Conservation (phyloP, 2,113 vertebrate species). For the Microtus richardsoni region DNA sequence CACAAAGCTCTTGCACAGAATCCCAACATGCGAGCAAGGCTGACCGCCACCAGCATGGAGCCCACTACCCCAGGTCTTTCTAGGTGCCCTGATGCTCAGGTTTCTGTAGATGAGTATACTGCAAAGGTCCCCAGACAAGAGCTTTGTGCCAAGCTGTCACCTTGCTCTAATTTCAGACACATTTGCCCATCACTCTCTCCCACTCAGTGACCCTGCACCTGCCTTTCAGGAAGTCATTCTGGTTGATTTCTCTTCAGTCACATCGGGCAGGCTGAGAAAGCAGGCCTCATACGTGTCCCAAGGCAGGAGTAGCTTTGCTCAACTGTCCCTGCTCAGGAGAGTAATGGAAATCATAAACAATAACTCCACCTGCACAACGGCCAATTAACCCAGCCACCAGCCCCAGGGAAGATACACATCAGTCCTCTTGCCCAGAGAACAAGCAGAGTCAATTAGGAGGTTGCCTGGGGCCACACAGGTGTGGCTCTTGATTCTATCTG, state of each 20-base stretch:
- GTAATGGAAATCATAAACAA: slow-evolving; percentile 23
- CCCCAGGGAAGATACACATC: background rate
- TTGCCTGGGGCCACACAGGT: background rate
- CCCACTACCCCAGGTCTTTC: background rate
- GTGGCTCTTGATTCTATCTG: background rate
- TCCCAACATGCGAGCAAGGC: background rate
- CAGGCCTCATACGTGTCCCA: background rate
- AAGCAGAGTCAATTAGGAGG: background rate
- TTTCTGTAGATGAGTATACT: background rate
- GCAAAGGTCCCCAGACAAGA: background rate
- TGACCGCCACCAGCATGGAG: background rate
- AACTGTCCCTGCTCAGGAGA: background rate
- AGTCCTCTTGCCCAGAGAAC: background rate
- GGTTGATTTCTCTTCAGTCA: background rate
- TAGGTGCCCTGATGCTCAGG: background rate
- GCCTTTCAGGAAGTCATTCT: background rate
- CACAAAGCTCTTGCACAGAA: background rate
- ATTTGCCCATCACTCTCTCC: no score
- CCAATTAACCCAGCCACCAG: background rate
- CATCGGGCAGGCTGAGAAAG: background rate
- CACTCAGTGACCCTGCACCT: rapidly evolving
- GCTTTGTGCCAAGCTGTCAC: background rate
- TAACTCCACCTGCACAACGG: background rate
- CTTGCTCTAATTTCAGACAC: background rate
- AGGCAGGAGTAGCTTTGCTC: background rate